These are phyloP conservation scores for Campylomormyrus tamandua DNA, from an alignment of 2,113 vertebrate species.

Conservation along the genomic window DNA sequence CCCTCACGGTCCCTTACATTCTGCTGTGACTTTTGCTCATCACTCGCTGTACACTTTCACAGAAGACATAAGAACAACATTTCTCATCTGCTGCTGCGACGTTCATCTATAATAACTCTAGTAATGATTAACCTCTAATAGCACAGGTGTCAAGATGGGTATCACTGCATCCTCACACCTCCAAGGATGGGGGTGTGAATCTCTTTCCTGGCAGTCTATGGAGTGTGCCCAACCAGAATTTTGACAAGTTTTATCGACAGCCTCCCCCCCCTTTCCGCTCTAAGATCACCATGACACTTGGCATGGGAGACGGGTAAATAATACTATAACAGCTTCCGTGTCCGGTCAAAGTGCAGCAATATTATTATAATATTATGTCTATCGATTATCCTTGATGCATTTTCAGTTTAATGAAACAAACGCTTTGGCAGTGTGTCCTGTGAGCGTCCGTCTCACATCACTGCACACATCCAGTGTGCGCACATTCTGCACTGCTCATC, in stretches of 20 bases:
- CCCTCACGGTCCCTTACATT: background rate
- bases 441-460: background rate
- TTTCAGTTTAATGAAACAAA: background rate
- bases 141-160: background rate
- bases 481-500: background rate
- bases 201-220: background rate
- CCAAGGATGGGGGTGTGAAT: background rate
- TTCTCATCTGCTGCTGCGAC: background rate
- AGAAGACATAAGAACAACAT: background rate
- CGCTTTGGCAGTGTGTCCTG: background rate
- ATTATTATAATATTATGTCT: background rate
- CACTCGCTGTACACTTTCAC: background rate
- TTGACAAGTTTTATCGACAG: background rate
- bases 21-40: background rate
- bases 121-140: background rate
- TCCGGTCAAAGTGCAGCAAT: background rate
- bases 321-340: background rate
- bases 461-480: background rate
- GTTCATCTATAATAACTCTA: background rate
- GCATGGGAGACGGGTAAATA: background rate
- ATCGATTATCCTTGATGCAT: background rate
- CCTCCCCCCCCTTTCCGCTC: background rate
- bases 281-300: background rate
- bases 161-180: background rate
- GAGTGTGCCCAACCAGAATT: background rate